Conservation (phyloP, 2,797 vertebrate genomes). For the Antrozous pallidus region DNA sequence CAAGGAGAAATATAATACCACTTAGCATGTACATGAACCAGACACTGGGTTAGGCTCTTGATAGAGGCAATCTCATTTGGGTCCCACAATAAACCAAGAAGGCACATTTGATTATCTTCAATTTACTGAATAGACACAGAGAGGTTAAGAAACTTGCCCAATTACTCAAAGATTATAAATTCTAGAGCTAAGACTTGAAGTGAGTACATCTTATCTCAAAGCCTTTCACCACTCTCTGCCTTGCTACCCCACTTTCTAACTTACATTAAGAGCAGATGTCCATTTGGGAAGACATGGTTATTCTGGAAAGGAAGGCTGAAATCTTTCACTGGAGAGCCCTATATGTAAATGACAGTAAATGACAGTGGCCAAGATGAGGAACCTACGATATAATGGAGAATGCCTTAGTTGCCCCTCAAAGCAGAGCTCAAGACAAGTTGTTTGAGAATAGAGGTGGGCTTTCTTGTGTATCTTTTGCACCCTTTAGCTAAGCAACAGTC, state of each 20-base stretch:
- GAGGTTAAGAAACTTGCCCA: neutral
- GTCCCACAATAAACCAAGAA: constrained; percentile 3
- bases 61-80: neutral
- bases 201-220: neutral
- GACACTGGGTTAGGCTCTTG: neutral
- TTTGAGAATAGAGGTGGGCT: neutral
- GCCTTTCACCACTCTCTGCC: neutral
- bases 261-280: neutral
- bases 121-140: neutral
- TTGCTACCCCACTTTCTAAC: neutral
- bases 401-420: neutral
- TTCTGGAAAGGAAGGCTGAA: neutral
- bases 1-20: neutral
- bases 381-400: neutral
- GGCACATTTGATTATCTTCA: neutral
- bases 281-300: neutral
- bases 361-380: neutral
- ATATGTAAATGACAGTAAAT: no score
- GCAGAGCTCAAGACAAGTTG: neutral
- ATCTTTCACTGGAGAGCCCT: neutral
- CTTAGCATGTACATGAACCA: neutral
- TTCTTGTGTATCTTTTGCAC: neutral
- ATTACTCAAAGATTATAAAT: neutral
- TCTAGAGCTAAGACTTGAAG: neutral
- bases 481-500: neutral